Conservation (phyloP, 2,797 vertebrate species). For the Prionace glauca region DNA sequence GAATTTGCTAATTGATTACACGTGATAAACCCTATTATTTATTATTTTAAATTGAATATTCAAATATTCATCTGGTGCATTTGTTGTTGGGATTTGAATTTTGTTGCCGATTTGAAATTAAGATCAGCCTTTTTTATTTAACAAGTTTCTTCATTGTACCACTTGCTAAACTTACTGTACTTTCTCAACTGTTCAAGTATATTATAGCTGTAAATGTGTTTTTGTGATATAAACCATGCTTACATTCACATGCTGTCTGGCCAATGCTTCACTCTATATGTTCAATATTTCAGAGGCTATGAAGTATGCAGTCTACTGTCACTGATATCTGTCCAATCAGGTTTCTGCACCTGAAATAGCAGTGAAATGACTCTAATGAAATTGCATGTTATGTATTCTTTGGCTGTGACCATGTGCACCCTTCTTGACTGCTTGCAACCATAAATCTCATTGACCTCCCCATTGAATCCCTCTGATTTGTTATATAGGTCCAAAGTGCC, state of each 20-base stretch:
- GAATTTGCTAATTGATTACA: too few species aligned
- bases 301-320: not conserved
- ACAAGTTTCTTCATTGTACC: not conserved
- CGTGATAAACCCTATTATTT: too few species aligned
- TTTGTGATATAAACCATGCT: not conserved
- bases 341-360: not conserved
- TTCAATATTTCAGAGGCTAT: not conserved
- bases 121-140: not conserved
- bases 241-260: not conserved
- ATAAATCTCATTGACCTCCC: not conserved
- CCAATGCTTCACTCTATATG: not conserved
- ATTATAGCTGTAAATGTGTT: not conserved
- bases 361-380: not conserved
- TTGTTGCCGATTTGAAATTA: not conserved
- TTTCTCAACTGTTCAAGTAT: not conserved
- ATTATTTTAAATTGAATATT: not conserved
- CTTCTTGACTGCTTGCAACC: not conserved
- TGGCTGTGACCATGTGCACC: not conserved
- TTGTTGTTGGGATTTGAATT: not conserved
- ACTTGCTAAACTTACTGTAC: not conserved
- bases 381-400: not conserved
- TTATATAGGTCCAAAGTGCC: not conserved
- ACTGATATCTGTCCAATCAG: not conserved
- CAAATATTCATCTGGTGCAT: not conserved
- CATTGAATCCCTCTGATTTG: not conserved